Percentiles rank a stretch among this genome's conserved stretches.
These are phyloP conservation scores for Echinops telfairi DNA, from an alignment of 2,113 vertebrate genomes.

Conservation along the genomic window DNA sequence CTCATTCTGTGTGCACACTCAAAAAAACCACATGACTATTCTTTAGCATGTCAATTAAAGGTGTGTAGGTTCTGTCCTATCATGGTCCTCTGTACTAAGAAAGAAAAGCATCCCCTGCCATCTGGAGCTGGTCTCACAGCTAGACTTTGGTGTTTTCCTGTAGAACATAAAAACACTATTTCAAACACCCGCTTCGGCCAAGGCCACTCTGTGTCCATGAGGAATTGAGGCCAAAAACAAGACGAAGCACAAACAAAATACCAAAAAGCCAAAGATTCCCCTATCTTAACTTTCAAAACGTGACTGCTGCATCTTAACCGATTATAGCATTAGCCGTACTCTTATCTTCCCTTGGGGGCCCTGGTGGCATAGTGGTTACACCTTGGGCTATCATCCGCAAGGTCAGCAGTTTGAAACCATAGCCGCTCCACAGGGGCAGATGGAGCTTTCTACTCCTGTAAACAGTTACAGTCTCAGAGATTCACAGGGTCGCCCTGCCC, in stretches of 20 bases:
- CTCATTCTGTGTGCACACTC: neutral
- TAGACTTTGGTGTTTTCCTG: slow-evolving; percentile 1
- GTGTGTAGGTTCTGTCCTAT: neutral
- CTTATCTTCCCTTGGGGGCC: too few relatives aligned
- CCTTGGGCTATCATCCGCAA: too few relatives aligned
- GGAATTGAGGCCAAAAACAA: slow-evolving; percentile 52
- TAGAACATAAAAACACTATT: neutral
- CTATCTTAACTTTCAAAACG: neutral
- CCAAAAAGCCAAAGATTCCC: neutral
- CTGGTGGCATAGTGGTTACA: too few relatives aligned
- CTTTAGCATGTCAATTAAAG: neutral
- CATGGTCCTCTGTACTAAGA: neutral
- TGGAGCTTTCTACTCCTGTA: too few relatives aligned
- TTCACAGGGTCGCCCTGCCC: too few relatives aligned
- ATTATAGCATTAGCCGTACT: neutral
- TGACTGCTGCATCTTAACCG: neutral
- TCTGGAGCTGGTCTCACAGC: neutral
- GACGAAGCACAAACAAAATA: slow-evolving; percentile 1
- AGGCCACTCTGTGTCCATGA: neutral
- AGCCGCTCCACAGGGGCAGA: too few relatives aligned
- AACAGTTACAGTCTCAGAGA: too few relatives aligned
- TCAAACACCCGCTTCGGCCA: neutral
- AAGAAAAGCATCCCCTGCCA: neutral
- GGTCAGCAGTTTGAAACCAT: too few relatives aligned
- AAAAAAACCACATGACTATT: neutral